These are phyloP conservation scores for Lithosia quadra DNA, from an alignment of 2,888 invertebrate genomes.

Conservation along the genomic window DNA sequence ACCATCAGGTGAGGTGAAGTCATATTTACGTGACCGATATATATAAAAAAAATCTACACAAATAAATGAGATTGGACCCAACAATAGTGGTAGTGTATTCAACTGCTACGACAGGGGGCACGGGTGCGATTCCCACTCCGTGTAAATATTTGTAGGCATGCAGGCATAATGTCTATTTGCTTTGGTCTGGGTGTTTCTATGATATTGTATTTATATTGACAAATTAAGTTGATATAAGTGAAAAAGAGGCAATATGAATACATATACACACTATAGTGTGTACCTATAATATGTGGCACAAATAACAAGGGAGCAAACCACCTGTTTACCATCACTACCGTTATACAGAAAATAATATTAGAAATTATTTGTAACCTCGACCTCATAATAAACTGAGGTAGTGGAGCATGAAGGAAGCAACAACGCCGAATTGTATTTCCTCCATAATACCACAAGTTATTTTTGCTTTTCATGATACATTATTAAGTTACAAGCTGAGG, in stretches of 20 bases:
- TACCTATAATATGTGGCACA: background rate
- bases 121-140: too few relatives aligned
- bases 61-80: too few relatives aligned
- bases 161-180: too few relatives aligned
- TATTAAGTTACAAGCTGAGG: constrained; percentile 14
- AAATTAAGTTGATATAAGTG: too few relatives aligned
- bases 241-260: background rate
- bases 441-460: constrained; percentile 18
- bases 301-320: constrained; percentile 10
- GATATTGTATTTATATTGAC: too few relatives aligned
- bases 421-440: constrained; percentile 29
- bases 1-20: too few relatives aligned
- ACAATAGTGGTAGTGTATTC: too few relatives aligned
- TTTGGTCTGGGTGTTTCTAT: too few relatives aligned
- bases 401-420: constrained; percentile 17
- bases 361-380: constrained; percentile 21
- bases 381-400: constrained; percentile 14
- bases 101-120: too few relatives aligned
- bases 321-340: constrained; percentile 15
- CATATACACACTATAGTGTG: background rate
- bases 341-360: constrained; percentile 17
- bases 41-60: too few relatives aligned
- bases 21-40: too few relatives aligned
- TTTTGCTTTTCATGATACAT: constrained; percentile 1
- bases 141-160: too few relatives aligned